Percentiles rank a stretch among this genome's conserved stretches.
Evolutionary conservation across 2,113 vertebrate species (phyloP).

Genomic region (Ovibos moschatus): DNA sequence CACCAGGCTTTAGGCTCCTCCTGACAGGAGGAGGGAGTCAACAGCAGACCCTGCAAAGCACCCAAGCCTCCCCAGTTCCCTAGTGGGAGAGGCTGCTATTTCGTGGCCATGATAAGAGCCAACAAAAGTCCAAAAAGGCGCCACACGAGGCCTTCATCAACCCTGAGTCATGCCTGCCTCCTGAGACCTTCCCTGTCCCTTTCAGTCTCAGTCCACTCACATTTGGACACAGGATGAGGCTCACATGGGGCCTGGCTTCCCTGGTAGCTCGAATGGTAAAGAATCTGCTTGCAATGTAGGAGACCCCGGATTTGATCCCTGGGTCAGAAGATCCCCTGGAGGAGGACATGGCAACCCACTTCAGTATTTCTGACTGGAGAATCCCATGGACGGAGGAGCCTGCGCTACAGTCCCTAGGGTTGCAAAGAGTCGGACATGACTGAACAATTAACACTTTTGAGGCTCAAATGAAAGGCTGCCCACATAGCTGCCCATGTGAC

Average conservation of each 20-base stretch:
- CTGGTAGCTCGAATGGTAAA: neutral
- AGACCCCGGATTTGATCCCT: neutral
- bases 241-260: neutral
- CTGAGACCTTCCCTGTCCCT: neutral
- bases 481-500: neutral
- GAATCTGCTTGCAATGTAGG: neutral
- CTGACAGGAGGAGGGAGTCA: neutral
- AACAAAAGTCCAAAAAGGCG: neutral
- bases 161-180: neutral
- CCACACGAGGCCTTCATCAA: fast-evolving
- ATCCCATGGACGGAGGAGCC: neutral
- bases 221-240: neutral
- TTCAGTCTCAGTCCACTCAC: neutral
- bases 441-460: neutral
- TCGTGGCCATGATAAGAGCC: neutral
- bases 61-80: neutral
- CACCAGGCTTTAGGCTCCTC: neutral
- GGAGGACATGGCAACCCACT: neutral
- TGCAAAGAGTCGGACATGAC: neutral
- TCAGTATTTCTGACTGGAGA: neutral
- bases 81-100: neutral
- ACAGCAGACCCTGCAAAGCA: neutral
- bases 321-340: neutral
- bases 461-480: neutral
- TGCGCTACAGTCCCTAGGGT: neutral